Base-by-base conservation (phyloP, 1,140 invertebrate species). In the Idris sp. region DNA sequence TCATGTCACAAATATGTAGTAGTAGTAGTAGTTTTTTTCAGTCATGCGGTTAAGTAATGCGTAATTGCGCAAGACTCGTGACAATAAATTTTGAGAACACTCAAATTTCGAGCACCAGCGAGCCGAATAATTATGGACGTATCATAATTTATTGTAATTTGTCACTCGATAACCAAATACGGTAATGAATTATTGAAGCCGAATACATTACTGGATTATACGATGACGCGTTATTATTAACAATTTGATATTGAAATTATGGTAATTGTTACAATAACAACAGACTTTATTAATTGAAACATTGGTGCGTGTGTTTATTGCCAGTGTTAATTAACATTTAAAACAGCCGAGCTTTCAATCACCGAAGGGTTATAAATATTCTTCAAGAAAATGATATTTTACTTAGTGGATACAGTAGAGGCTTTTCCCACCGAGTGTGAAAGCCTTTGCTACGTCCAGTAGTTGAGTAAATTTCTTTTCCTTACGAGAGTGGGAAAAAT, bases 141-240 rank as follows among this genome's bases (percentile, higher is more conserved):
- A 67, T 67, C 62, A 49, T 56, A 56, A 56, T 56, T 56, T 67
- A 67, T 67, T 67, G 25, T 56, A 67, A 67, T 67, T 67, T 67
- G 19, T 56, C 26, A 33, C 15, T 18, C 26, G 62, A 67, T 67
- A 67, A 8, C 38, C 51, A 25, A 10, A 28, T 31, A 41, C 5
- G 36, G 26, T 46, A 56, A 65, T 56, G 61, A 65, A 65, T 65
- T 65, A 65, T 65, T 54, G 41, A 65, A 51, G 38, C 36, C 33
- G 43, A 35, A 49, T 56, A 26, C 33, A 33, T 56, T 41, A 33
- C 16, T 28, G 22, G 33, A 56, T 36, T 33, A 28, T 18, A 56
- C 10, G 28, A 26, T 38, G 25, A 22, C 51, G 35, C 26, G 18
- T 30, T 15, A 40, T 46, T 48, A 43, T 19, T 49, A n/a, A 26